phyloP scores from a whole-genome alignment of 2,113 vertebrate genomes.

The Silurus meridionalis region DNA sequence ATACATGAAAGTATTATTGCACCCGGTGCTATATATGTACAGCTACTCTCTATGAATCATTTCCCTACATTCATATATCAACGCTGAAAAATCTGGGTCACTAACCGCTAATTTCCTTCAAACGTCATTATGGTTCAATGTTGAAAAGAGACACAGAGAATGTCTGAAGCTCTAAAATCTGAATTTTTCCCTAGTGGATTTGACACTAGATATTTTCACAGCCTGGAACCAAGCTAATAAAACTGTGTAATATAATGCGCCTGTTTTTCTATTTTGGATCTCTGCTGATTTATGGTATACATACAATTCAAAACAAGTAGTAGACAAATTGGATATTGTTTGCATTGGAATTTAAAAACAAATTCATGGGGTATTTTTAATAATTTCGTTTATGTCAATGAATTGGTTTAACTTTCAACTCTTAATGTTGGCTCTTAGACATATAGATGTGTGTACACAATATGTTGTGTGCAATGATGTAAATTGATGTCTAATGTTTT shows the following conservation, averaged over 20 bases:
- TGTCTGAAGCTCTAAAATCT: conserved; percentile 1
- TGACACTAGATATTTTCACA: neutral
- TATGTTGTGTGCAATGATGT: neutral
- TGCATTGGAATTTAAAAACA: neutral
- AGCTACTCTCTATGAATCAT: conserved; percentile 18
- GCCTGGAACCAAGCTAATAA: neutral
- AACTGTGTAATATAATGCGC: neutral
- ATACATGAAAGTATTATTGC: neutral
- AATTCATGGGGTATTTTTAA: neutral
- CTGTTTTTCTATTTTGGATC: neutral
- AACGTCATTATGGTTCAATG: conserved; percentile 31
- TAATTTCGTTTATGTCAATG: neutral
- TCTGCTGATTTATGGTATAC: neutral
- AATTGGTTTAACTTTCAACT: neutral
- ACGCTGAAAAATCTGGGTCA: conserved; percentile 21
- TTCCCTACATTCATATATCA: conserved; percentile 24
- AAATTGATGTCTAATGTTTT: neutral
- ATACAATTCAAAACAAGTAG: neutral
- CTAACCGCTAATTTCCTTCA: conserved; percentile 21
- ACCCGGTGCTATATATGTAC: neutral
- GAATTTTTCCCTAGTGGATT: neutral
- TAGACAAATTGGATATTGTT: neutral
- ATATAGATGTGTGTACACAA: neutral
- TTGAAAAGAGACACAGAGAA: conserved; percentile 37
- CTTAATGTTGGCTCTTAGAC: neutral